These are phyloP conservation scores for Chelon auratus DNA, from an alignment of 2,797 vertebrate genomes.

Conservation along the genomic window DNA sequence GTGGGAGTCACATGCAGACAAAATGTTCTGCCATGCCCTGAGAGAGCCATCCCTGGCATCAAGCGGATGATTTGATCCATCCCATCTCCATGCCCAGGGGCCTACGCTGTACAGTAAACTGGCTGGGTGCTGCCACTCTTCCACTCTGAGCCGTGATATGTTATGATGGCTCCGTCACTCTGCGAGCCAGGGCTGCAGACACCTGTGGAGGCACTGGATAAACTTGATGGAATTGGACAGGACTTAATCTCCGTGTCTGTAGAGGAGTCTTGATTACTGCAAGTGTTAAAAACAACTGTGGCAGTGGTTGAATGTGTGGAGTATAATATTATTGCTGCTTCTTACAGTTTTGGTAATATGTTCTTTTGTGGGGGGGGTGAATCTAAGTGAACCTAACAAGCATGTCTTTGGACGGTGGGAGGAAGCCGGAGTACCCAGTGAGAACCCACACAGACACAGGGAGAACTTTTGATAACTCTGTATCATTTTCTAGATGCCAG, in stretches of 20 bases:
- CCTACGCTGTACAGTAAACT: constrained; percentile 49
- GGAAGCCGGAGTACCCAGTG: no score
- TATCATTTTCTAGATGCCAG: no score
- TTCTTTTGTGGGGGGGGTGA: no score
- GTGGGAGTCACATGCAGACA: constrained; percentile 61
- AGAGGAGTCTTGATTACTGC: constrained; percentile 13
- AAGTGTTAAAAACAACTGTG: constrained; percentile 35
- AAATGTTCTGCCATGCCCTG: constrained; percentile 61
- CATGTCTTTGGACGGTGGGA: no score
- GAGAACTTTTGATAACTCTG: no score
- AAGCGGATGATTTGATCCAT: constrained; percentile 70
- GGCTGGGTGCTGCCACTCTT: constrained; percentile 77
- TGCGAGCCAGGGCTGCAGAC: constrained; percentile 63
- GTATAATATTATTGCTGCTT: neutral
- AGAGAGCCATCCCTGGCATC: constrained; percentile 64
- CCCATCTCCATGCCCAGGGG: constrained; percentile 52
- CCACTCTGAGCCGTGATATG: constrained; percentile 76
- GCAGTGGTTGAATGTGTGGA: neutral
- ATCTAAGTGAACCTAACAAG: no score
- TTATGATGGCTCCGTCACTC: constrained; percentile 81
- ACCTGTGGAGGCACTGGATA: constrained; percentile 76
- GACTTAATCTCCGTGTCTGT: constrained; percentile 50
- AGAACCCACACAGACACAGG: no score
- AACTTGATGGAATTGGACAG: constrained; percentile 75
- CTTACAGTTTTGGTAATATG: neutral